Evolutionary conservation across 2,888 invertebrate species (phyloP), one percentile per base, ranked within the genome.

Genomic region (Nomada fabriciana): DNA sequence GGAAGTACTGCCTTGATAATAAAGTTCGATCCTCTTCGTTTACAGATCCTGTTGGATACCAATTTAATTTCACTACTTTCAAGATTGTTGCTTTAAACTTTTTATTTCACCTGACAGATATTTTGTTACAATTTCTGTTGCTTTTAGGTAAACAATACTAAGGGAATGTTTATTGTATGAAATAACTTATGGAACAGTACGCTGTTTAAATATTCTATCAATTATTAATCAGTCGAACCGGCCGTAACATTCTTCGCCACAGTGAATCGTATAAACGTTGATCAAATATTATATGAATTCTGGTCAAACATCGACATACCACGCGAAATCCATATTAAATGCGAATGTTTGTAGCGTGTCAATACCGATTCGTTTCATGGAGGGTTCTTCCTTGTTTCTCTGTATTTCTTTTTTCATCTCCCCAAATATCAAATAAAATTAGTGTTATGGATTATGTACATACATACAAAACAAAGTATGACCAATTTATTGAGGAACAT

Each of bases 251-350:
- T 7, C 47, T 2, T 55, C 29, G 15, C 55, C 20, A 11, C 36
- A 25, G 18, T 11, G 29, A 20, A 42, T 23, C 57, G 57, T 7
- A 47, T 11, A 59, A 67, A 74, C 50, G 36, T 74, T 74, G 59
- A 67, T 36, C 29, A 2, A n/a, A 50, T 57, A 67, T 74, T 57
- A 10, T 23, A 74, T 67, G 50, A 74, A 74, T 74, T 59, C 67
- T 59, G 59, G 20, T 52, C 3, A 29, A 67, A 59, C 67, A 42
- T 64, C 65, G 67, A 52, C 20, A 20, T 23, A 36, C 23, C 29
- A 5, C 20, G 20, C 29, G 36, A 47, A 18, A 65, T 73, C 57
- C 57, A 57, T 57, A 59, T 73, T 65, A 74, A 74, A 50, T 25
- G 23, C 59, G 18, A 23, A 67, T 20, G 72, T 72, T 72, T 72